Base-by-base conservation (phyloP, 2,888 invertebrate species). In the Tachina grossa region DNA sequence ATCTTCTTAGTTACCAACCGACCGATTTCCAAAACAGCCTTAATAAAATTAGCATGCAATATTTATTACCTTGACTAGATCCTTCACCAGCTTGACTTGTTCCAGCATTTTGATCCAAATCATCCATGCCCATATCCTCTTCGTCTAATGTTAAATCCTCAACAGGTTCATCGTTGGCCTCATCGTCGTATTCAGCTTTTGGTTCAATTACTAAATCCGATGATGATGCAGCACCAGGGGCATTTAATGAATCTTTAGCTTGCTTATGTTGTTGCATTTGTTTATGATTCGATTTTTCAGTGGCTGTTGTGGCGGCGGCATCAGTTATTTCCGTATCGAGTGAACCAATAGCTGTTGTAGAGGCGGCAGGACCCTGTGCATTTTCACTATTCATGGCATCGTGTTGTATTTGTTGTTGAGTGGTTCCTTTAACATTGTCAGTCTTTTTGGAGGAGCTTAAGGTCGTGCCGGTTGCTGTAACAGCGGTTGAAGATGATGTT, bases 101-200 rank as follows among this genome's bases (percentile, higher is more conserved):
- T 92, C 96, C 96, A 89, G 96, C 95, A 91, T 95, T 95, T 87
- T 92, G 92, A 89, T 92, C 92, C 88, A 92, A 91, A 90, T 92
- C 92, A 88, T 96, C 95, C 92, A 95, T 94, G 92, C 94, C 94
- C 93, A 95, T 96, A 93, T 96, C 91, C 95, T 95, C 93, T 90
- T 95, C 95, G 90, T 97, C 97, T 92, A 97, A 96, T 88, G 97
- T 97, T 92, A 97, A 95, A 93, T 97, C 97, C 93, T 97, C 97
- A 90, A 97, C 96, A 90, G 95, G 95, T 89, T 95, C 95, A 90
- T 95, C 94, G 87, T 94, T 93, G 89, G 95, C 95, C 87, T 95
- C 95, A 87, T 95, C 95, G 89, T 95, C 94, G 92, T 95, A 95
- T 94, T 96, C 96, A 93, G 95, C 94, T 94, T 96, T 96, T 93